Evolutionary conservation across 2,797 vertebrate genomes (phyloP).

Genomic region (Sciurus vulgaris): DNA sequence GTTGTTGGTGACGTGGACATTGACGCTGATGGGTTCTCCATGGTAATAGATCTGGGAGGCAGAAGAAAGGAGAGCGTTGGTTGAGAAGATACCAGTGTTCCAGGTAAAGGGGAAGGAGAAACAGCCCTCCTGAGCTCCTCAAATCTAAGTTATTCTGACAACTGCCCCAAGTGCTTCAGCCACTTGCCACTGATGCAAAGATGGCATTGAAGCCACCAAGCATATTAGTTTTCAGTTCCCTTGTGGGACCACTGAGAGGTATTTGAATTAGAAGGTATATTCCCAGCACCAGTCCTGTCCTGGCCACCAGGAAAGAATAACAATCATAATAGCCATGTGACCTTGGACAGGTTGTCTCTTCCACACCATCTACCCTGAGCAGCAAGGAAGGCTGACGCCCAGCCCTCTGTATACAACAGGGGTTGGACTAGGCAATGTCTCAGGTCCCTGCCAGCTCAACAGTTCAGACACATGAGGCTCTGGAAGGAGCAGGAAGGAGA

Average conservation of each 20-base stretch:
- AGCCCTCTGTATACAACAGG: background rate
- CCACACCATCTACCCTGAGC: background rate
- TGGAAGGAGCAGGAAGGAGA: background rate
- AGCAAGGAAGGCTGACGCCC: background rate
- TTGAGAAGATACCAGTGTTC: fast-evolving
- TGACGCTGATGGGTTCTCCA: conserved; percentile 97
- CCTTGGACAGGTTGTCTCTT: background rate
- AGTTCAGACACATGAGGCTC: background rate
- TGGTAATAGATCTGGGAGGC: conserved; percentile 95
- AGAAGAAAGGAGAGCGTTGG: background rate
- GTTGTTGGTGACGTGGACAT: conserved; percentile 98
- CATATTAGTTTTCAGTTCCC: background rate
- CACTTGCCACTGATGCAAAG: background rate
- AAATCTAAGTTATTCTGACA: background rate
- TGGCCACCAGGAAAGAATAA: background rate
- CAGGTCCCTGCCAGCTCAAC: background rate
- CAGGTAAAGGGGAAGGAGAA: background rate
- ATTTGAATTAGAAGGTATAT: background rate
- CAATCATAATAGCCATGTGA: background rate
- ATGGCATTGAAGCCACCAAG: background rate
- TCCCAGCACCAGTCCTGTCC: background rate
- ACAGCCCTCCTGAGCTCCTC: background rate
- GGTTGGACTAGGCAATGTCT: background rate
- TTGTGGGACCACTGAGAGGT: background rate
- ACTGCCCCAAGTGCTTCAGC: background rate